Conservation (phyloP, 2,113 vertebrate genomes). For the Callospermophilus lateralis region DNA sequence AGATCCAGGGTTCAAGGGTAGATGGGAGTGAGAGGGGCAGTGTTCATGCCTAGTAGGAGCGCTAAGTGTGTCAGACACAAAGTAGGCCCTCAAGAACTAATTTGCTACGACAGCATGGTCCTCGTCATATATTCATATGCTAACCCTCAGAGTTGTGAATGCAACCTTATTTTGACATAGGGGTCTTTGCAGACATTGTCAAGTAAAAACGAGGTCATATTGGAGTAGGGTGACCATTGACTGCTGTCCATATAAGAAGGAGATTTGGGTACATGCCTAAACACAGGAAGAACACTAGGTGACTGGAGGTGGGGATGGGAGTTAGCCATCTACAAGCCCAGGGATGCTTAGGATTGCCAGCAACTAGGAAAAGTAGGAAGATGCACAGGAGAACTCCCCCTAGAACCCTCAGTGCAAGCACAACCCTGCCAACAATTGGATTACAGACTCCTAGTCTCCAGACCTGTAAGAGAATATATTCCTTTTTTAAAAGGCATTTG, state of each 20-base stretch:
- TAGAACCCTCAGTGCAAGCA: neutral
- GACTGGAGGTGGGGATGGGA: neutral
- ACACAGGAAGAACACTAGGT: neutral
- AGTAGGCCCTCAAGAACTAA: neutral
- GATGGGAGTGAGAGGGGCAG: neutral
- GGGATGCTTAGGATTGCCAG: neutral
- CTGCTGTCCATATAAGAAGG: neutral
- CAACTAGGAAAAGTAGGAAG: neutral
- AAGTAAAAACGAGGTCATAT: neutral
- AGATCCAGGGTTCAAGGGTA: neutral
- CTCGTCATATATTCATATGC: neutral
- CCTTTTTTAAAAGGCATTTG: neutral
- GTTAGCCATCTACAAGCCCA: neutral
- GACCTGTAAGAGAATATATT: neutral
- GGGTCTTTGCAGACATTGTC: neutral
- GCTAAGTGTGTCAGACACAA: neutral
- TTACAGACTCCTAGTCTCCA: neutral
- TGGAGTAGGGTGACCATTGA: neutral
- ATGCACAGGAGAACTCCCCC: fast-evolving
- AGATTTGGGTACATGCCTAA: neutral
- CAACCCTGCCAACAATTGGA: fast-evolving
- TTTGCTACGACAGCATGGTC: neutral
- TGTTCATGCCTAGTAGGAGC: too few relatives aligned
- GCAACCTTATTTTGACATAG: neutral
- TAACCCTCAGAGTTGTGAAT: neutral